Evolutionary conservation across 2,113 vertebrate genomes (phyloP), one percentile per base, ranked within the genome.

Genomic region (Centropus unirufus): DNA sequence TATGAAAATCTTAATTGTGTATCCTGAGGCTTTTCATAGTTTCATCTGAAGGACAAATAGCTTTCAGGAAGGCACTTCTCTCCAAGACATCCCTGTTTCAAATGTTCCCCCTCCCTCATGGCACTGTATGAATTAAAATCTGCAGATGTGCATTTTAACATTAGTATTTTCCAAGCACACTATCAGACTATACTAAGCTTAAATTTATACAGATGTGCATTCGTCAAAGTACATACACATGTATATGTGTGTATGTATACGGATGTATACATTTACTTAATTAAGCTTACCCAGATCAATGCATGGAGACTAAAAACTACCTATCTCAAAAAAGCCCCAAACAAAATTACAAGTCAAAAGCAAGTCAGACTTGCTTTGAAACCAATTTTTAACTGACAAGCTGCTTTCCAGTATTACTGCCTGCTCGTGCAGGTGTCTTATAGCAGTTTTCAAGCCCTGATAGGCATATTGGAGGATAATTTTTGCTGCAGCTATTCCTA

Each of bases 101-200:
- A 30, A 46, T 5, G 19, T 14, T 14, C 6, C 8, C 14, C 26
- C 52, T 14, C 52, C 24, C 8, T 15, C 10, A 5, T 0, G 2
- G 49, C 30, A 61, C 7, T 21, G 13, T 20, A 39, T 13, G 32
- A 91, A 63, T 55, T 32, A 63, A 78, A 82, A 12, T 55, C 83
- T 57, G 39, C 47, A 49, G 22, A 49, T 23, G 47, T 27, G 29
- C 58, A 74, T 81, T 95, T 87, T 70, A 84, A 92, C 36, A 36
- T 36, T 36, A 36, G 36, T 36, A 36, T 15, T 46, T 46, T 18
- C 44, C 29, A 52, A 83, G 36, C 64, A 74, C 17, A 51, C 11
- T 13, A 26, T n/a, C 13, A 78, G 57, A 34, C 32, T 19, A 77
- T 59, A 76, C 27, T 59, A 55, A 23, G 30, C 11, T 90, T 68